A percentile compares a stretch with the other conserved stretches of the same genome.
phyloP scores from a whole-genome alignment of 2,888 invertebrate genomes.

The Dryadula phaetusa region DNA sequence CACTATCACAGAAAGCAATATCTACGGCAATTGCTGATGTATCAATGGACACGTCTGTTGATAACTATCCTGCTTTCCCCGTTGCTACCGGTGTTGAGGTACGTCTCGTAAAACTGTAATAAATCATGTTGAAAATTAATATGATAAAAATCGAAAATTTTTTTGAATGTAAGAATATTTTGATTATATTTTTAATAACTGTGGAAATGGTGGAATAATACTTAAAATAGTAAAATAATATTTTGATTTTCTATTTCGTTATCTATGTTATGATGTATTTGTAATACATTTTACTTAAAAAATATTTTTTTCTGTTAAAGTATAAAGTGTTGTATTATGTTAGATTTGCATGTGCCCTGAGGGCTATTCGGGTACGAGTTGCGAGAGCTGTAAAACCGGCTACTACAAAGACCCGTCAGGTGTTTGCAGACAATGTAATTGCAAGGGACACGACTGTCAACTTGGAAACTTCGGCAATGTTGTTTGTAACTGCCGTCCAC shows the following conservation, averaged over 20 bases:
- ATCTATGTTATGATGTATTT: background rate
- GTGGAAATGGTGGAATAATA: no score
- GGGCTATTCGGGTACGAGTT: conserved; percentile 93
- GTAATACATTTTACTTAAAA: background rate
- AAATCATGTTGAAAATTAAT: background rate
- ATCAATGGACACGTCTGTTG: conserved; percentile 92
- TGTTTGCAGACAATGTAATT: conserved; percentile 89
- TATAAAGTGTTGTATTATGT: conserved; percentile 24
- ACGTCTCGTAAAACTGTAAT: background rate
- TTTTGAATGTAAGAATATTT: no score
- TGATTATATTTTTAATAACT: no score
- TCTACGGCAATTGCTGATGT: conserved; percentile 92
- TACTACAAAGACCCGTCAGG: conserved; percentile 88
- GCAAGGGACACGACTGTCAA: conserved; percentile 89
- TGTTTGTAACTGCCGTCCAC: conserved; percentile 88
- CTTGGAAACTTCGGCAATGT: conserved; percentile 83
- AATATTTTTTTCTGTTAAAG: background rate
- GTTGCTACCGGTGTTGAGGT: conserved; percentile 92
- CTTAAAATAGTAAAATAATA: no score
- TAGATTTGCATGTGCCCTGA: conserved; percentile 90
- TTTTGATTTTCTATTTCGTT: no score
- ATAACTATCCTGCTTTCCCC: conserved; percentile 83
- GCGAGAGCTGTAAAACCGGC: conserved; percentile 89
- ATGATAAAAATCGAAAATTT: no score
- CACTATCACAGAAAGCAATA: conserved; percentile 84